Conservation (phyloP, 1,140 invertebrate genomes). For the Bradysia coprophila region DNA sequence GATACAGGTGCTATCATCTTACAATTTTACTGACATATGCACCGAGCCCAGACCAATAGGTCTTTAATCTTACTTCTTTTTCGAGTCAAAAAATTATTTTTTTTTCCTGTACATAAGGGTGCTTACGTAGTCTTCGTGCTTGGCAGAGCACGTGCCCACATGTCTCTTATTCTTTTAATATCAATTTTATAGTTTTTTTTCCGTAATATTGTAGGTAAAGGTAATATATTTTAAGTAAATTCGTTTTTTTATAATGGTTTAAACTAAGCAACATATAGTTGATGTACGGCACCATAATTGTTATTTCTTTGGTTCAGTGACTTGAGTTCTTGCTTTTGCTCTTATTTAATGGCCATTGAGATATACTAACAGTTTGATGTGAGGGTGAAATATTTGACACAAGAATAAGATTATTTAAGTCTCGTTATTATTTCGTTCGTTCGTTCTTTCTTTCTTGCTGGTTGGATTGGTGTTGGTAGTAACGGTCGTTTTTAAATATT, state of each 20-base stretch:
- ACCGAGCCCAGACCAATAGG: too few species aligned
- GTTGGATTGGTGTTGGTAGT: too few species aligned
- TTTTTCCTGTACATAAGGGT: neutral
- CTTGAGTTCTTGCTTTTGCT: too few species aligned
- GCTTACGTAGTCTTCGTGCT: neutral
- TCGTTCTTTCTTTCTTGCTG: too few species aligned
- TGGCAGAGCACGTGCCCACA: slow-evolving; percentile 1
- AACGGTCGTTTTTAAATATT: too few species aligned
- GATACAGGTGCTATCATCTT: neutral
- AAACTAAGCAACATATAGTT: neutral
- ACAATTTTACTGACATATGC: neutral
- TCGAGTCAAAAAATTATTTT: neutral
- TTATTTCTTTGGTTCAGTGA: neutral
- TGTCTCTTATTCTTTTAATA: neutral
- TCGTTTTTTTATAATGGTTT: neutral
- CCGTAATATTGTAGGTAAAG: too few species aligned
- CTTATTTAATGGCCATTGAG: too few species aligned
- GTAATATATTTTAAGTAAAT: neutral
- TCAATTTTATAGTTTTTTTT: neutral
- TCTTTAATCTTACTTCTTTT: neutral
- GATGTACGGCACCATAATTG: neutral
- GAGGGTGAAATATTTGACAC: too few species aligned
- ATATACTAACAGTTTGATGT: too few species aligned
- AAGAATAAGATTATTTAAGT: too few species aligned
- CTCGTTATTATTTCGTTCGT: too few species aligned